A percentile compares a stretch with the other conserved stretches of the same genome.
Evolutionary conservation across 2,113 vertebrate genomes (phyloP).

Genomic region (Semicossyphus pulcher): DNA sequence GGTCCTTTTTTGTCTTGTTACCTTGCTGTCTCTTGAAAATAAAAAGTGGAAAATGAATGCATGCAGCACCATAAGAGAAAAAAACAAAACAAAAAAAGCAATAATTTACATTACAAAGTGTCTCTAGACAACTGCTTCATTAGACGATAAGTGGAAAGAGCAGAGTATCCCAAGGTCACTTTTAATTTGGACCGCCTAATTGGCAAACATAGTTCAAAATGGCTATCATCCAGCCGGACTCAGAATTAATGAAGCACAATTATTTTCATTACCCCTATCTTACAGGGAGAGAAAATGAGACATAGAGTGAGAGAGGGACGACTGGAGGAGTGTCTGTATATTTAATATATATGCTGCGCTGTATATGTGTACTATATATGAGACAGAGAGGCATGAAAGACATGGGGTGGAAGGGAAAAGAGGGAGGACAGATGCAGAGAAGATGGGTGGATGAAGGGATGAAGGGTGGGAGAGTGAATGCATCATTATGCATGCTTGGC

Average conservation of each 20-base stretch:
- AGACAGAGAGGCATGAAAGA: conserved; percentile 59
- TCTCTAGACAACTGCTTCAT: conserved; percentile 93
- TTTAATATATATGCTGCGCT: background rate
- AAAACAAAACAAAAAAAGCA: conserved; percentile 67
- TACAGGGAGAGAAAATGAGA: conserved; percentile 90
- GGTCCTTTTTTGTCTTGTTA: conserved; percentile 24
- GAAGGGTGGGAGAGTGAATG: conserved; percentile 61
- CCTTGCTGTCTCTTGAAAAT: conserved; percentile 47
- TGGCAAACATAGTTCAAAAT: conserved; percentile 99
- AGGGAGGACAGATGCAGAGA: conserved; percentile 67
- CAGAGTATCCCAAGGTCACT: conserved; percentile 96
- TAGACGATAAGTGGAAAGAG: conserved; percentile 89
- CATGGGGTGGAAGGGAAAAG: conserved; percentile 59
- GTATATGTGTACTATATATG: conserved; percentile 3
- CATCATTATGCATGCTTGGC: conserved; percentile 82
- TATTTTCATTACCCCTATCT: conserved; percentile 96
- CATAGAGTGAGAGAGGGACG: conserved; percentile 60
- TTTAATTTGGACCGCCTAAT: conserved; percentile 99
- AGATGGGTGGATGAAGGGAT: conserved; percentile 50
- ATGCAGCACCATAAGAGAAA: too few relatives aligned
- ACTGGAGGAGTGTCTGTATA: conserved; percentile 44
- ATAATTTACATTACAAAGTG: conserved; percentile 90
- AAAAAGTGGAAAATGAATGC: conserved; percentile 59
- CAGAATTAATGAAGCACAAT: conserved; percentile 98
- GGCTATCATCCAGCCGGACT: conserved; percentile 95